Evolutionary conservation across 2,797 vertebrate species (phyloP).

Genomic region (Oryzias dopingdopingensis): DNA sequence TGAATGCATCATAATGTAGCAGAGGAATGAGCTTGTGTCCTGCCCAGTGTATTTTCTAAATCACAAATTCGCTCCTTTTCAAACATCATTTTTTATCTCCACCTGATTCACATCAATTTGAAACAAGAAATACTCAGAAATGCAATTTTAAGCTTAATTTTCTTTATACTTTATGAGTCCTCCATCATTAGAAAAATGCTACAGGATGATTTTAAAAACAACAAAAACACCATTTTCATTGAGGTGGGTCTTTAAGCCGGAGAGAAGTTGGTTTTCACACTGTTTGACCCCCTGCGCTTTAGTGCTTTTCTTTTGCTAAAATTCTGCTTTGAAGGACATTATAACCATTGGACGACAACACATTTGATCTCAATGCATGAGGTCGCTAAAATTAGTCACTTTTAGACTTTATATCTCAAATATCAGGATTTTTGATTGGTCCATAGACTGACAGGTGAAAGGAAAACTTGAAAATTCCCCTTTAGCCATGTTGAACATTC

Average conservation of each 20-base stretch:
- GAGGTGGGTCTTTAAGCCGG: background rate
- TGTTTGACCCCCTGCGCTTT: constrained; percentile 45
- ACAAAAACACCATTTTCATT: too few relatives aligned
- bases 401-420: constrained; percentile 19
- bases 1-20: too few relatives aligned
- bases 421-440: constrained; percentile 11
- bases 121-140: too few relatives aligned
- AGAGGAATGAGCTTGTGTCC: too few relatives aligned
- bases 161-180: too few relatives aligned
- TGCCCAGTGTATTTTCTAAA: too few relatives aligned
- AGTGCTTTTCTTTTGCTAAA: constrained; percentile 36
- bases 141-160: too few relatives aligned
- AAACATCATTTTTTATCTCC: too few relatives aligned
- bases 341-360: constrained; percentile 12
- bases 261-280: constrained; percentile 30
- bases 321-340: constrained; percentile 26
- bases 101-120: too few relatives aligned
- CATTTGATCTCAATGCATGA: constrained; percentile 35
- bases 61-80: too few relatives aligned
- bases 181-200: too few relatives aligned
- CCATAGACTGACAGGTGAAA: constrained; percentile 17
- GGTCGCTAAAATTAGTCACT: constrained; percentile 19
- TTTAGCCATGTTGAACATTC: constrained; percentile 41
- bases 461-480: constrained; percentile 31
- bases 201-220: too few relatives aligned